Conservation (phyloP, 1,140 invertebrate genomes). For the Leucophenga varia region DNA sequence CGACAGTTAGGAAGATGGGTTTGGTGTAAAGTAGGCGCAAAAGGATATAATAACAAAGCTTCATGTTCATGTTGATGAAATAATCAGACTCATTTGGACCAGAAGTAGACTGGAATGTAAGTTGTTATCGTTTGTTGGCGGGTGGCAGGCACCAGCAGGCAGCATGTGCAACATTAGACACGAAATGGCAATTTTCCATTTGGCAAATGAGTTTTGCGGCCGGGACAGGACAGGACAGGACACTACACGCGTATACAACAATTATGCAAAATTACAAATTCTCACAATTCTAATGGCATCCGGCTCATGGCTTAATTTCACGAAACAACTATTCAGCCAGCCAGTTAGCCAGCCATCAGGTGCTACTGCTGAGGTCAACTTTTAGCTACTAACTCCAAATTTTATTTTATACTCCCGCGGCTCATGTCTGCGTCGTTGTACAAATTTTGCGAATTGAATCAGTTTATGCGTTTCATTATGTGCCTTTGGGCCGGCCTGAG, state of each 20-base stretch:
- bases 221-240: constrained; percentile 46
- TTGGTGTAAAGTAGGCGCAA: not conserved
- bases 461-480: too few relatives aligned
- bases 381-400: too few relatives aligned
- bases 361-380: too few relatives aligned
- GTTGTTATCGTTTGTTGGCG: not conserved
- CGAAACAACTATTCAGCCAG: too few relatives aligned
- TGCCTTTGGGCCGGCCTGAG: too few relatives aligned
- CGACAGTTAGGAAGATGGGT: not conserved
- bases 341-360: too few relatives aligned
- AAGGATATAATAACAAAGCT: constrained; percentile 19
- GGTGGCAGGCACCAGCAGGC: constrained; percentile 7
- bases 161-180: constrained; percentile 50
- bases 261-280: constrained; percentile 57
- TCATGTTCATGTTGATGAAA: not conserved
- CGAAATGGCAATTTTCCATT: constrained; percentile 55
- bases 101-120: not conserved
- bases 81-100: not conserved
- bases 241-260: constrained; percentile 32
- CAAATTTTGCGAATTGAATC: too few relatives aligned
- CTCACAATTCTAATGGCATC: constrained; percentile 55
- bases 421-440: too few relatives aligned
- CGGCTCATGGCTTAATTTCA: constrained; percentile 11
- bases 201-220: constrained; percentile 55
- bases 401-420: too few relatives aligned